Base-by-base conservation (phyloP, 2,888 invertebrate species). In the Heliothis peltigera region DNA sequence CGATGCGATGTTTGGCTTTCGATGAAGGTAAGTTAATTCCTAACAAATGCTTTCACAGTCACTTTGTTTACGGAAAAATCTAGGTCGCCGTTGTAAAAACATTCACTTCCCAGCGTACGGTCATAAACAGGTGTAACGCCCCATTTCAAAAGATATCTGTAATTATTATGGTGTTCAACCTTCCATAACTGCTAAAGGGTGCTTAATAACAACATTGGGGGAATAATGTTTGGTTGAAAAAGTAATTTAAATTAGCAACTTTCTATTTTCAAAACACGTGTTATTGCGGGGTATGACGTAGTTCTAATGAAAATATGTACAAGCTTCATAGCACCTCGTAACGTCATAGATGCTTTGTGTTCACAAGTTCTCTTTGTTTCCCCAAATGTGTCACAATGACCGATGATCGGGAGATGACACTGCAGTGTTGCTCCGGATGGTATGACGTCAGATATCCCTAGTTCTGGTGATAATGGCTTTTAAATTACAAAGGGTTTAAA, bases 21-120 rank as follows among this genome's bases (percentile, higher is more conserved):
- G 56, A 63, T 54, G 18, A 44, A 64, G 17, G 61, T 49, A 51
- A 32, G 49, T 28, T 47, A 70, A 62, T 64, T 58, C n/a, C 28
- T 39, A 52, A 55, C 49, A 43, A 64, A 60, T 46, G 43, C 55
- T 69, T 63, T 71, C 66, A 58, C 59, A 70, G 44, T 46, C 42
- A 56, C 51, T 65, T 69, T 64, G 57, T 58, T 63, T 70, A 70
- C 59, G 68, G 64, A 18, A 46, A 70, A 71, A 79, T 79, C 62
- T 75, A 68, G 80, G 81, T 79, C 80, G 72, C 21, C 58, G 64
- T 68, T 63, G 64, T 79, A 70, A 70, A 76, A 76, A 70, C 64
- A 65, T 75, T 69, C 43, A 49, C 60, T 64, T 51, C 39, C 53
- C 59, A 66, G 18, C 32, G 43, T 66, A 49, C 62, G 52, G 48